Conservation (phyloP, 2,113 vertebrate genomes). For the Nesoenas mayeri region DNA sequence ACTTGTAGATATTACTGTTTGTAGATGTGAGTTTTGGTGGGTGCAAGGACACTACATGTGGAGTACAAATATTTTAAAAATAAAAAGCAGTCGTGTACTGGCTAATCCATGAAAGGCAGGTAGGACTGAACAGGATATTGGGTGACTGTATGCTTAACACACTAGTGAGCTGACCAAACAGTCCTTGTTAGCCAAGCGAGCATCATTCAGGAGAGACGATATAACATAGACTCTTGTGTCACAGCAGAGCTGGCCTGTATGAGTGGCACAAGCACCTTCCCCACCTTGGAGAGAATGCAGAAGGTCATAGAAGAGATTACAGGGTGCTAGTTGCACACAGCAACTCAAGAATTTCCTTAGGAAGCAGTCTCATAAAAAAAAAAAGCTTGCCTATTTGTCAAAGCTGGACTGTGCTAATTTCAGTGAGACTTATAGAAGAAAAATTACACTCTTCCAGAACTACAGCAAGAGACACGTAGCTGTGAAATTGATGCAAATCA, state of each 20-base stretch:
- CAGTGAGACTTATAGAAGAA: background rate
- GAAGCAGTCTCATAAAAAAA: background rate
- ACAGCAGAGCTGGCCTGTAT: background rate
- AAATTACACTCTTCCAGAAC: background rate
- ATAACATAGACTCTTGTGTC: rapidly evolving
- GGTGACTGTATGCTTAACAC: background rate
- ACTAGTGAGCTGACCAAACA: background rate
- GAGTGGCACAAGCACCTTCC: background rate
- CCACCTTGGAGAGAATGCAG: rapidly evolving
- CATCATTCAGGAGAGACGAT: background rate
- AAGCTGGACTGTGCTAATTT: background rate
- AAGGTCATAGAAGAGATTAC: background rate
- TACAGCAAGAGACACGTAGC: background rate
- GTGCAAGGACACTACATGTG: background rate
- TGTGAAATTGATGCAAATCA: background rate
- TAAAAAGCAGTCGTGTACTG: background rate
- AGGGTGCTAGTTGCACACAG: background rate
- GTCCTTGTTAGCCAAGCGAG: background rate
- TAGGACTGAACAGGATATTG: background rate
- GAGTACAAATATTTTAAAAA: background rate
- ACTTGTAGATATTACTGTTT: background rate
- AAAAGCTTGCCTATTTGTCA: background rate
- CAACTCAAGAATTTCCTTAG: background rate
- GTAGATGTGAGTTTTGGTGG: background rate
- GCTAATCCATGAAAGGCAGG: background rate